Base-by-base conservation (phyloP, 1,140 invertebrate species). In the Nymphalis io region DNA sequence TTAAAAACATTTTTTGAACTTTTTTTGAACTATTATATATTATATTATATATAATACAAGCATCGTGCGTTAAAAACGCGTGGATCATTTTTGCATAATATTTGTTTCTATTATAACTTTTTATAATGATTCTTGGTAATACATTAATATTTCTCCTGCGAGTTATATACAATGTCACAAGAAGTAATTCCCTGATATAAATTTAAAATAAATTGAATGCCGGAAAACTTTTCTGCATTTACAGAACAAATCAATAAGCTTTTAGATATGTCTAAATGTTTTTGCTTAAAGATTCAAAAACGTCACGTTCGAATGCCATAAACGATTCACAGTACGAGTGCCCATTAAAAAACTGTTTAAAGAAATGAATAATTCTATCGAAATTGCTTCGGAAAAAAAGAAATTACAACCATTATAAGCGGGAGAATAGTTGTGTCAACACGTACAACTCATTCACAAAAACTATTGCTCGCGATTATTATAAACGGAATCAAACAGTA, bases 381-480 rank as follows among this genome's bases (percentile, higher is more conserved):
- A 68, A 74, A 71, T 64, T 60, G 68, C 51, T 55, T 53, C 16
- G 6, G 38, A 33, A 39, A 42, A n/a, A 66, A 74, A 74, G 64
- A 74, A 74, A 60, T 33, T 46, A 48, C 46, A 55, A 33, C 68
- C 44, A 62, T 70, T 62, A 58, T 62, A 48, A 42, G 11, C 63
- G 42, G 62, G 53, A 62, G 63, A 73, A 73, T 73, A 60, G 53
- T 67, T 70, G 68, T 74, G 68, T 67, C 70, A 70, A 74, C 68
- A 74, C 55, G 55, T 60, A 71, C 68, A 60, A 53, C 70, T 74
- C 42, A 16, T 55, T 55, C 5, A 33, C 5, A 33, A 33, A 33
- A 33, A 33, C 15, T 11, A 42, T n/a, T 4, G 40, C 15, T 42
- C 12, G 15, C 40, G 15, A 42, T 42, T 42, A n/a, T 15, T 42